Percentiles rank a stretch among this genome's conserved stretches.
These are phyloP conservation scores for Hypotaenidia okinawae DNA, from an alignment of 2,797 vertebrate genomes.

Conservation along the genomic window DNA sequence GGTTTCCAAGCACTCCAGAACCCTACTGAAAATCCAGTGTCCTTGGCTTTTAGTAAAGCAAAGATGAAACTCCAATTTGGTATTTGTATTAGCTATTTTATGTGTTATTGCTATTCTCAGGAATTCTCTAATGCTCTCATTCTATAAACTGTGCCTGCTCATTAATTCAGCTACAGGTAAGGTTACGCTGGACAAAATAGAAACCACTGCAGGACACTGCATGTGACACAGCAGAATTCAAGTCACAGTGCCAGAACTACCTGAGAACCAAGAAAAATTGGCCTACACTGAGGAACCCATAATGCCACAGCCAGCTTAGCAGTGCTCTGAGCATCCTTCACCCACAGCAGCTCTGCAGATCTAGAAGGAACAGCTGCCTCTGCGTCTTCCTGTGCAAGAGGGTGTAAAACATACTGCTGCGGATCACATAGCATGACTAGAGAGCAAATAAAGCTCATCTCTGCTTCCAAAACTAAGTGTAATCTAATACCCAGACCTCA, in stretches of 20 bases:
- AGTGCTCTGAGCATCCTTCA: background rate
- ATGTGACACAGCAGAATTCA: background rate
- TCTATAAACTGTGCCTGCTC: background rate
- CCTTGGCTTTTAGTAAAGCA: background rate
- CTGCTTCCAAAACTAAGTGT: background rate
- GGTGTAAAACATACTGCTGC: background rate
- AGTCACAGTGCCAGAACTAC: fast-evolving
- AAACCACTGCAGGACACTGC: background rate
- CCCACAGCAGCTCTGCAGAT: background rate
- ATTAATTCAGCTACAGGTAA: background rate
- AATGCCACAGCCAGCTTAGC: background rate
- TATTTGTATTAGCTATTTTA: background rate
- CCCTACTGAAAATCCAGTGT: background rate
- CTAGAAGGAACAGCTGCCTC: background rate
- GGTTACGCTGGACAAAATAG: background rate
- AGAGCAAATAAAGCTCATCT: background rate
- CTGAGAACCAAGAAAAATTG: background rate
- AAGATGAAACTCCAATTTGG: background rate
- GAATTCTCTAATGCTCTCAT: background rate
- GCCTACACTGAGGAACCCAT: background rate
- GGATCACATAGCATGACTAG: fast-evolving
- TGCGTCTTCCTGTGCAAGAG: fast-evolving
- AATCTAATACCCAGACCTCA: background rate
- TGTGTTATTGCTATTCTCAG: background rate
- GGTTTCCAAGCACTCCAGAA: background rate